Conservation (phyloP, 2,113 vertebrate genomes). For the Aviceda subcristata region DNA sequence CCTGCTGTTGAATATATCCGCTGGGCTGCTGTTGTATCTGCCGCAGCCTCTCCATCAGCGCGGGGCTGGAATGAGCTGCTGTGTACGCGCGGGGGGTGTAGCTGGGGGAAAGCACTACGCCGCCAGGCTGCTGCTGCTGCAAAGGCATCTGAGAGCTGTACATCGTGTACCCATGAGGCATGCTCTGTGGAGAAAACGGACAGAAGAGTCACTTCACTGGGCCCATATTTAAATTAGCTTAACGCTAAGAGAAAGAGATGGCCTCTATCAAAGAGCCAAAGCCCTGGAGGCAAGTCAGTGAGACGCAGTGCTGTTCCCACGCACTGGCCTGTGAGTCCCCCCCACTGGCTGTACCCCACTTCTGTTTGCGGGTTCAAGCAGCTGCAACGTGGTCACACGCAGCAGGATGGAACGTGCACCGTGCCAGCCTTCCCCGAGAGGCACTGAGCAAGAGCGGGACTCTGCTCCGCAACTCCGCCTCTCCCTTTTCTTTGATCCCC, state of each 20-base stretch:
- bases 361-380: background rate
- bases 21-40: constrained; percentile 71
- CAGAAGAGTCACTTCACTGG: background rate
- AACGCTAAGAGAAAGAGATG: too few relatives aligned
- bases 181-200: constrained; percentile 15
- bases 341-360: background rate
- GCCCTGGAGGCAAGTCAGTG: accelerated
- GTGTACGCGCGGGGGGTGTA: constrained; percentile 53
- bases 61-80: background rate
- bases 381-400: background rate
- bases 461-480: background rate
- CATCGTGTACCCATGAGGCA: constrained; percentile 74
- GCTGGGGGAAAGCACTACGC: constrained; percentile 68
- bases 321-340: accelerated
- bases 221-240: background rate
- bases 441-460: background rate
- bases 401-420: background rate
- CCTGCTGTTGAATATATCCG: constrained; percentile 62
- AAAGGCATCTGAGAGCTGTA: constrained; percentile 67
- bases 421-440: accelerated
- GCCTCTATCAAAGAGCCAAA: background rate
- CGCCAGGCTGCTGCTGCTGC: constrained; percentile 55
- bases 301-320: background rate
- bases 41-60: constrained; percentile 62
- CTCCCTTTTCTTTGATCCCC: background rate